Base-by-base conservation (phyloP, 2,888 invertebrate species). In the Lepidocyrtoides sp. region DNA sequence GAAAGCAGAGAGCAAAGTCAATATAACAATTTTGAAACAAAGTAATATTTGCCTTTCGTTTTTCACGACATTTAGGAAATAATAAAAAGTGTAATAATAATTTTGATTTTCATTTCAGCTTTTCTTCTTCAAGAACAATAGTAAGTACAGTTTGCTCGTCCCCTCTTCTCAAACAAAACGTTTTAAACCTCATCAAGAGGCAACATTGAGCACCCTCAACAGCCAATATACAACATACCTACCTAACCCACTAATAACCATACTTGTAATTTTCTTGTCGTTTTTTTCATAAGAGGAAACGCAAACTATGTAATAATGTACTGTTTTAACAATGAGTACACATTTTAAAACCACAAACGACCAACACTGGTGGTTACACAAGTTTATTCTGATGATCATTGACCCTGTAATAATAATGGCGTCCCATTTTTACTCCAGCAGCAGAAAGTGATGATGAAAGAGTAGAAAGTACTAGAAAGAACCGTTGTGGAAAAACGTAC, bases 361-460 rank as follows among this genome's bases (percentile, higher is more conserved):
- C 32, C 26, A 3, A 26, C 26, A 12, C 3, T 14, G 12, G 60
- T 10, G 26, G 26, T 26, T 10, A 29, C 29, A 26, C 0, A 1
- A 36, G 36, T 36, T 29, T 14, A 17, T 66, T 32, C 57, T 85
- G 17, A 81, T 85, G 85, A 85, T 72, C 85, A 75, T 85, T 75
- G 85, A 85, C 85, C 84, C 12, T 41, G 10, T 12, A 17, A 51
- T 17, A 51, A 4, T 5, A 51, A 51, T n/a, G 14, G n/a, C 29
- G 29, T 41, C 44, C 41, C 60, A 60, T 29, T 26, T n/a, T 82
- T 29, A 12, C 32, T 14, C 32, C 32, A 10, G 4, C 26, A 23
- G 2, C n/a, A n/a, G n/a, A 60, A 12, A 51, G 8, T 2, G 26
- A 23, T 8, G 26, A 10, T 20, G 7, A 23, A 26, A 14, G 8